A percentile compares a stretch with the other conserved stretches of the same genome.
phyloP scores from a whole-genome alignment of 2,797 vertebrate genomes.

The Champsocephalus esox region DNA sequence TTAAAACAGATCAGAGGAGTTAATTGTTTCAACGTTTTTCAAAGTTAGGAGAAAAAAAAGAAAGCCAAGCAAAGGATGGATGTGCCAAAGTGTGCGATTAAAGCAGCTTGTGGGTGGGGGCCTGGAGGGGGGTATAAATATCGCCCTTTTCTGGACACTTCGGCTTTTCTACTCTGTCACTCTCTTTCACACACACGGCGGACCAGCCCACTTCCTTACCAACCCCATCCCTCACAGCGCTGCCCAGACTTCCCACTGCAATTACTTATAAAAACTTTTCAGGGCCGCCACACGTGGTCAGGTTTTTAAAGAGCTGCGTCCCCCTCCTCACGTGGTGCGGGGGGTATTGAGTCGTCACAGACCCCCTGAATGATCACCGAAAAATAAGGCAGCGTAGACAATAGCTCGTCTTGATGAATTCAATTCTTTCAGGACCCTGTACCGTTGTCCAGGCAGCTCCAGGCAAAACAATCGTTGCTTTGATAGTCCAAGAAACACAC shows the following conservation, averaged over 20 bases:
- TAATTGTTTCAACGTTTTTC: slow-evolving; percentile 75
- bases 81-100: slow-evolving; percentile 69
- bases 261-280: slow-evolving; percentile 91
- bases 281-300: slow-evolving; percentile 87
- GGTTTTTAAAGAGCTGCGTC: slow-evolving; percentile 88
- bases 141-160: slow-evolving; percentile 80
- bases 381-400: slow-evolving; percentile 89
- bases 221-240: slow-evolving; percentile 82
- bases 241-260: slow-evolving; percentile 89
- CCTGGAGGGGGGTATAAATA: slow-evolving; percentile 78
- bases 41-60: slow-evolving; percentile 64
- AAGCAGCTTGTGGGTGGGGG: slow-evolving; percentile 36
- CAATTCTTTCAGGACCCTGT: slow-evolving; percentile 90
- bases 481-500: slow-evolving; percentile 85
- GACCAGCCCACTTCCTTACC: slow-evolving; percentile 88
- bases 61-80: slow-evolving; percentile 40
- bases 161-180: slow-evolving; percentile 80
- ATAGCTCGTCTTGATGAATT: slow-evolving; percentile 91
- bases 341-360: slow-evolving; percentile 91
- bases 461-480: slow-evolving; percentile 86
- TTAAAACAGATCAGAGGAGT: slow-evolving; percentile 73
- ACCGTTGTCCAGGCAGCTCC: slow-evolving; percentile 90
- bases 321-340: slow-evolving; percentile 85
- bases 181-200: slow-evolving; percentile 83
- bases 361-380: slow-evolving; percentile 89